A percentile compares a stretch with the other conserved stretches of the same genome.
Conservation (phyloP, 2,797 vertebrate genomes). For the Pipistrellus pipistrellus region DNA sequence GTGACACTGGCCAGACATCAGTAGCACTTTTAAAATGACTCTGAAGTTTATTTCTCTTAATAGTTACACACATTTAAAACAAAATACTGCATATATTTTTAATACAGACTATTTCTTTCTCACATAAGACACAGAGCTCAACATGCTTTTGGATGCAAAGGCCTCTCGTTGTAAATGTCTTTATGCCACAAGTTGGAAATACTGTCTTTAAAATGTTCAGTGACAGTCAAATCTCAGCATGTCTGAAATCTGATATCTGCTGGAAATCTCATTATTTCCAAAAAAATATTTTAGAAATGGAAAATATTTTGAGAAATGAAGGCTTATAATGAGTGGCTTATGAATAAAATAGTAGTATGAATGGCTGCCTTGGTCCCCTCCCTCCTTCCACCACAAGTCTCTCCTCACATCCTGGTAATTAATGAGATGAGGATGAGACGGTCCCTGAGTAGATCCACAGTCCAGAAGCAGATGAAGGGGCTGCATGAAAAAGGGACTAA, state of each 20-base stretch:
- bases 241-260: not conserved
- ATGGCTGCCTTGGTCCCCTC: not conserved
- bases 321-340: not conserved
- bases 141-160: not conserved
- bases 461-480: not conserved
- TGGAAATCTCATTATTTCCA: slow-evolving; percentile 63
- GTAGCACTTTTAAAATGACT: not conserved
- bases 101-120: not conserved
- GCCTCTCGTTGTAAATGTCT: not conserved
- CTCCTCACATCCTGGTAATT: not conserved
- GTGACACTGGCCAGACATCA: no score
- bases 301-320: not conserved
- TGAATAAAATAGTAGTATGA: not conserved
- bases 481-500: not conserved
- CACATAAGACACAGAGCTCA: not conserved
- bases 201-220: slow-evolving; percentile 13
- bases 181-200: not conserved
- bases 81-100: not conserved
- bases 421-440: not conserved
- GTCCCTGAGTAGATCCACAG: not conserved
- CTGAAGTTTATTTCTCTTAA: not conserved
- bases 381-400: not conserved
- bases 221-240: slow-evolving; percentile 43
- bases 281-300: slow-evolving; percentile 29
- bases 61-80: not conserved